Percentiles rank a stretch among this genome's conserved stretches.
phyloP scores from a whole-genome alignment of 1,140 invertebrate genomes.

The Wiebesia pumilae region DNA sequence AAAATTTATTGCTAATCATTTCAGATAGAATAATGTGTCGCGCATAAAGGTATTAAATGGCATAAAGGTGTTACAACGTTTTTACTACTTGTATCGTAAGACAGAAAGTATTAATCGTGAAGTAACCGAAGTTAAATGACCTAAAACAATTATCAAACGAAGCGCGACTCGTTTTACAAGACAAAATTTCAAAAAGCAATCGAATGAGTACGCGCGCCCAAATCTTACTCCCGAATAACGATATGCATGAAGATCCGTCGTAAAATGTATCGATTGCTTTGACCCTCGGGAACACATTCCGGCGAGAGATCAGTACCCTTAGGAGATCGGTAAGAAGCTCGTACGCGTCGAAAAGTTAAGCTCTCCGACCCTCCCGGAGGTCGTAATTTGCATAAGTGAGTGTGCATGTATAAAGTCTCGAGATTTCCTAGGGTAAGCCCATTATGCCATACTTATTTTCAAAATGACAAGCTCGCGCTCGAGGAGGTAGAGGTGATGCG shows the following conservation, averaged over 20 bases:
- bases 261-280: too few relatives aligned
- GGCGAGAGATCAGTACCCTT: constrained; percentile 24
- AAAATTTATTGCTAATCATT: not conserved
- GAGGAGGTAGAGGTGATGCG: not conserved
- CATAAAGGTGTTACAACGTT: not conserved
- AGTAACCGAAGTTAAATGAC: not conserved
- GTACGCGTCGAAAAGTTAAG: constrained; percentile 37
- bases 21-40: not conserved
- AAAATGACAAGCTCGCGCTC: constrained; percentile 67
- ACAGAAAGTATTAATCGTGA: not conserved
- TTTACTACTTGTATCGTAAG: not conserved
- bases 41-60: not conserved
- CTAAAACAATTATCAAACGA: not conserved
- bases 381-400: constrained; percentile 71
- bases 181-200: not conserved
- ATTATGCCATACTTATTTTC: constrained; percentile 40
- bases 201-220: not conserved
- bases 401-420: constrained; percentile 52
- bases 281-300: not conserved
- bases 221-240: not conserved
- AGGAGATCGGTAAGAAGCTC: constrained; percentile 53
- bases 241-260: not conserved
- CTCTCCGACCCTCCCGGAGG: constrained; percentile 61
- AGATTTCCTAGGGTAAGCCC: constrained; percentile 56
- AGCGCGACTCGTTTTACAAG: not conserved